Percentiles rank a stretch among this genome's conserved stretches.
Conservation (phyloP, 2,888 invertebrate genomes). For the Drosophila affinis region DNA sequence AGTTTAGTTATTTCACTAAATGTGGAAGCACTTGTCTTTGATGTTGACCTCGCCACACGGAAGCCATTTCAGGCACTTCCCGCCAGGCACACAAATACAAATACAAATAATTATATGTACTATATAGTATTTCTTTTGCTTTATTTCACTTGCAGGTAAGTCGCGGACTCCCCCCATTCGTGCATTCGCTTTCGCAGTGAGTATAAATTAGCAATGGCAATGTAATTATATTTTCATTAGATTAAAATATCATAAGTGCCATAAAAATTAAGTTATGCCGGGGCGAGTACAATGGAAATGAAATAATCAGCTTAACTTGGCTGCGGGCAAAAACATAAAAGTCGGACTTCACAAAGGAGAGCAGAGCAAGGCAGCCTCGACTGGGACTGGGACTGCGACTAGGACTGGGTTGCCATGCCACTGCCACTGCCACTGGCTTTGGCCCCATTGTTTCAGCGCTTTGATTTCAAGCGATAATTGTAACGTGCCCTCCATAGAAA, state of each 20-base stretch:
- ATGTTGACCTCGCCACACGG: conserved; percentile 49
- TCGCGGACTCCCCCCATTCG: neutral
- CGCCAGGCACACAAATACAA: conserved; percentile 46
- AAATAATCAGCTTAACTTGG: conserved; percentile 53
- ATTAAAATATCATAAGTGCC: conserved; percentile 52
- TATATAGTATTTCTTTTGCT: conserved; percentile 13
- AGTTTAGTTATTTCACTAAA: conserved; percentile 50
- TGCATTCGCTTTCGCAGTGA: conserved; percentile 20
- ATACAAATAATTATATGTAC: conserved; percentile 23
- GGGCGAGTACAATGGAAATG: conserved; percentile 48
- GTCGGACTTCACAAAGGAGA: conserved; percentile 26
- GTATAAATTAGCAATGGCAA: conserved; percentile 51
- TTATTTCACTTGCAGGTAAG: conserved; percentile 51
- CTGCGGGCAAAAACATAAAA: conserved; percentile 34
- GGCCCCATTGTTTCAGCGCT: conserved; percentile 51
- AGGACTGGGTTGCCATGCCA: conserved; percentile 26
- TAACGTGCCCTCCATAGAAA: conserved; percentile 54
- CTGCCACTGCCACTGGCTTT: neutral
- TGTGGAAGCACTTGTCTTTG: conserved; percentile 50
- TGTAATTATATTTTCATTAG: conserved; percentile 53
- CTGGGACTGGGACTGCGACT: neutral
- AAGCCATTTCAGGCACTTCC: conserved; percentile 22
- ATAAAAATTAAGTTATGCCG: conserved; percentile 53
- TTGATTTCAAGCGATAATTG: conserved; percentile 79
- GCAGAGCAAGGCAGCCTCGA: neutral